Evolutionary conservation across 2,888 invertebrate species (phyloP), one percentile per base, ranked within the genome.

Genomic region (Dermolepida albohirtum): DNA sequence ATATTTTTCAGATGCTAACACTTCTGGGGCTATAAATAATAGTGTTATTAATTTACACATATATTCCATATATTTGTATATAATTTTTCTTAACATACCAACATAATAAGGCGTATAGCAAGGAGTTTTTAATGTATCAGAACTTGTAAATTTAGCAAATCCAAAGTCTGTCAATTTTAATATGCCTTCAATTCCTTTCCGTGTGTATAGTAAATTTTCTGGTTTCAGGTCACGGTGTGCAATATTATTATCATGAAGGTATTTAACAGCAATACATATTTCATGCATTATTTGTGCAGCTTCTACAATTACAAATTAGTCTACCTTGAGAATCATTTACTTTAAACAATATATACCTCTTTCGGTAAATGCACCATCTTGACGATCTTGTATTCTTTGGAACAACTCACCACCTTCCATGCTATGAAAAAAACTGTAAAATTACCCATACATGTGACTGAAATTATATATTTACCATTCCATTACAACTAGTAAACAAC

Each of bases 81-180:
- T 10, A 8, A 2, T 17, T 16, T 8, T 14, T 34, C 12, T n/a
- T 6, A 22, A 83, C 89, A 84, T 82, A 92, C 92, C 97, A 77
- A 98, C 98, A 85, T 99, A 99, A 82, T 99, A 98, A 0, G 99
- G 99, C 8, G 99, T 99, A 79, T 98, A 99, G 81, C 99, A 99
- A 0, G 99, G 98, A 0, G 99, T 99, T 82, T 97, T 96, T 66
- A 99, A 84, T 0, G 96, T 94, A 76, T 96, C 95, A 64, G 93
- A 92, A 14, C 90, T 80, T 0, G 95, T 96, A 84, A 97, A 96
- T 83, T 99, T 99, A 11, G 99, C 98, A 86, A 99, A 99, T 7
- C 99, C 99, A 84, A 99, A 99, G 85, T 99, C 99, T 1, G 98
- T 99, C 77, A 99, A 85, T 83, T 99, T 99, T 70, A 99, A 87